Evolutionary conservation across 2,888 invertebrate genomes (phyloP).

Genomic region (Oligia strigilis): DNA sequence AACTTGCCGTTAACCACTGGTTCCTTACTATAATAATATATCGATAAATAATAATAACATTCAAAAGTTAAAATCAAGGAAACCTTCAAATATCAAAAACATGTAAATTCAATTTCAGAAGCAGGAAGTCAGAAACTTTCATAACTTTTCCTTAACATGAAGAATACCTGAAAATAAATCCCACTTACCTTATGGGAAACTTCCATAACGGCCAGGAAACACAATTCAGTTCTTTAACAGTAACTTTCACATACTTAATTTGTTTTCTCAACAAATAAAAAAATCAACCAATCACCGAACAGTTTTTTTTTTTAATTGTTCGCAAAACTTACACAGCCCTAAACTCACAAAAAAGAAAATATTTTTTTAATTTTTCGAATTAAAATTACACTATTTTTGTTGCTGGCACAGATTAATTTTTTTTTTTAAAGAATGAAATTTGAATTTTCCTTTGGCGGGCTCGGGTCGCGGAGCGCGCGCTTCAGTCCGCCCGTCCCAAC

Average conservation of each 20-base stretch:
- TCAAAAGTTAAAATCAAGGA: not conserved
- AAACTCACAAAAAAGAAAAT: conserved; percentile 32
- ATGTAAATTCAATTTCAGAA: conserved; percentile 21
- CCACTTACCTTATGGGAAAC: conserved; percentile 69
- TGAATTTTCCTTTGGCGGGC: conserved; percentile 85
- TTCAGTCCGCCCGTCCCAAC: conserved; percentile 80
- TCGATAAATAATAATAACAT: not conserved
- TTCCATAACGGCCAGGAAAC: conserved; percentile 60
- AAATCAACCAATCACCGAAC: conserved; percentile 45
- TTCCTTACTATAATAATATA: not conserved
- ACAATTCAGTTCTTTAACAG: conserved; percentile 48
- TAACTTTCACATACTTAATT: conserved; percentile 59
- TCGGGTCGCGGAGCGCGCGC: conserved; percentile 75
- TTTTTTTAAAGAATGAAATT: conserved; percentile 75
- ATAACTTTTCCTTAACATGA: conserved; percentile 43
- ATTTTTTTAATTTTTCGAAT: conserved; percentile 19
- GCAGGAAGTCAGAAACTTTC: conserved; percentile 58
- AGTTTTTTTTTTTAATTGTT: conserved; percentile 56
- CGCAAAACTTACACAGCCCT: conserved; percentile 67
- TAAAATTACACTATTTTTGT: conserved; percentile 29
- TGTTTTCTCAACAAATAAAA: conserved; percentile 22
- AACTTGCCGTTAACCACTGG: not conserved
- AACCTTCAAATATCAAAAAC: conserved; percentile 1
- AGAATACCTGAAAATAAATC: conserved; percentile 17
- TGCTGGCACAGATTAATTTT: conserved; percentile 52